Base-by-base conservation (phyloP, 2,797 vertebrate species). In the Pyrrhura leucotis region DNA sequence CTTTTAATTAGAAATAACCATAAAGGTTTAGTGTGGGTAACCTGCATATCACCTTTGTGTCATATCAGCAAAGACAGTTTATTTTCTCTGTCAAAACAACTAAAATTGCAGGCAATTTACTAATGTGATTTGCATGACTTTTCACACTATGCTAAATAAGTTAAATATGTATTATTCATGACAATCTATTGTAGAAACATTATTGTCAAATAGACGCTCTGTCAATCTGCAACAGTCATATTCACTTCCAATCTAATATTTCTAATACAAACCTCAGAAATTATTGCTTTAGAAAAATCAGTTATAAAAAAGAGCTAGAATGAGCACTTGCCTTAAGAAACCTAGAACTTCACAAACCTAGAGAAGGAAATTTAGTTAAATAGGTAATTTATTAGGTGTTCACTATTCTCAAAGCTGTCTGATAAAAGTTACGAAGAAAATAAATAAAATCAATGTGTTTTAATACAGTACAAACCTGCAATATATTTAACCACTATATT, bases 131-230 rank as follows among this genome's bases (percentile, higher is more conserved):
- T 97, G 85, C 89, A 97, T 96, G 95, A 85, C 93, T 96, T 97
- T 95, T 96, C 88, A 96, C 87, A 93, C 86, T 92, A 90, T 92
- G 92, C 51, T 93, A 93, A 96, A 93, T 95, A 83, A 93, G 80
- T 92, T 92, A 96, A 93, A 63, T 74, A 97, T 97, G 75, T 81
- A 95, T 97, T 97, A 97, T 97, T 97, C 95, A 96, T 97, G n/a
- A 94, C 94, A 88, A 90, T 95, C 82, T 85, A 40, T 29, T 47
- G 21, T 47, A 92, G 83, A 95, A 96, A 89, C 17, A n/a, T 74
- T 95, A 75, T 89, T 84, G 67, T 97, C 90, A 91, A 74, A 95
- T 74, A 94, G 56, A 89, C 35, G 58, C 72, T 95, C 75, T 93
- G 87, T 90, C 93, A 92, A 95, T 97, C 84, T 94, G 71, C 48